These are phyloP conservation scores for Phalanger gymnotis DNA, from an alignment of 2,797 vertebrate species.

Conservation along the genomic window DNA sequence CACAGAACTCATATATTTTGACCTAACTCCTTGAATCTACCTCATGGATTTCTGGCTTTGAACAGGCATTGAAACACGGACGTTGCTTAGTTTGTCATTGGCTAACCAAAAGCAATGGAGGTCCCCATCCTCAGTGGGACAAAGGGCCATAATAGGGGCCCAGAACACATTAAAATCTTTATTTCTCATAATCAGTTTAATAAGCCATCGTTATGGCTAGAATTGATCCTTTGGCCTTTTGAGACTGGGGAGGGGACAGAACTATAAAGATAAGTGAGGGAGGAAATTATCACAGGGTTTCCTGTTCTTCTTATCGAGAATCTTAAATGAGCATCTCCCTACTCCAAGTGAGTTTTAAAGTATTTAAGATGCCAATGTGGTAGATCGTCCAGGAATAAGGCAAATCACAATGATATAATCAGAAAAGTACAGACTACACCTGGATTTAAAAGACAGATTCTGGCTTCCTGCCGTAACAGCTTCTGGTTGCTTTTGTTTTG, in stretches of 20 bases:
- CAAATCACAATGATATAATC: slow-evolving; percentile 29
- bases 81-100: slow-evolving; percentile 5
- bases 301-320: slow-evolving; percentile 37
- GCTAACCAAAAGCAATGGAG: slow-evolving; percentile 22
- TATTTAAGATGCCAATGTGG: slow-evolving; percentile 24
- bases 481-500: neutral
- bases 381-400: slow-evolving; percentile 47
- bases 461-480: neutral
- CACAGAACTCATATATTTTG: neutral
- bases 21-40: neutral
- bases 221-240: neutral
- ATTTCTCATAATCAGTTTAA: neutral
- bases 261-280: neutral
- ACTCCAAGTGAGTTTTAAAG: slow-evolving; percentile 45
- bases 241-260: neutral
- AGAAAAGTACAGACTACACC: neutral
- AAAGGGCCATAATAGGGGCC: neutral
- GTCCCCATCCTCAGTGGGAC: neutral
- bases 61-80: neutral
- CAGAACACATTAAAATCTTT: neutral
- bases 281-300: slow-evolving; percentile 6
- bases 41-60: neutral
- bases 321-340: slow-evolving; percentile 8
- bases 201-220: neutral
- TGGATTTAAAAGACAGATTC: neutral